Conservation (phyloP, 2,888 invertebrate genomes). For the Limnephilus auricula region DNA sequence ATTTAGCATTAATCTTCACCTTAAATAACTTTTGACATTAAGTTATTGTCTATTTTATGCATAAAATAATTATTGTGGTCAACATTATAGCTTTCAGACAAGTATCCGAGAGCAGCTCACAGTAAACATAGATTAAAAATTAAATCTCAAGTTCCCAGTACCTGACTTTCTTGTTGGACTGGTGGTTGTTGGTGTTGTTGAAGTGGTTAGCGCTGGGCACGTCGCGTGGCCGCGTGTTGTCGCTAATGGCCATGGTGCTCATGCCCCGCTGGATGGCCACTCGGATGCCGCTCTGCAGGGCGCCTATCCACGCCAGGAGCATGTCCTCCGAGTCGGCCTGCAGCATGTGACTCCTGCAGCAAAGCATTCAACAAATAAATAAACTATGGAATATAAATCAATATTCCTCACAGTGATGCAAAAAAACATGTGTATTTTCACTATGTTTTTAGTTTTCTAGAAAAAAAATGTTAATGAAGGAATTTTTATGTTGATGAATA, state of each 20-base stretch:
- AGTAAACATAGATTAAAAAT: neutral
- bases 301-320: constrained; percentile 91
- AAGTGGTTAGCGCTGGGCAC: constrained; percentile 67
- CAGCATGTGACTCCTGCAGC: constrained; percentile 92
- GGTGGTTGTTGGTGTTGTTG: constrained; percentile 52
- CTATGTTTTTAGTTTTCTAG: no score
- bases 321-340: constrained; percentile 98
- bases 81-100: neutral
- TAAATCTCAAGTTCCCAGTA: constrained; percentile 8
- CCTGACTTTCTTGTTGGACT: constrained; percentile 60
- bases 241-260: constrained; percentile 68
- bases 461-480: no score
- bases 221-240: constrained; percentile 65
- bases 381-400: constrained; percentile 32
- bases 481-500: no score
- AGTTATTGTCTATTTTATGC: no score
- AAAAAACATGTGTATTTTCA: no score
- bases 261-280: constrained; percentile 86
- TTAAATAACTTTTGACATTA: no score
- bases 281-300: constrained; percentile 92
- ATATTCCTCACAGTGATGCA: no score
- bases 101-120: no score
- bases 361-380: neutral
- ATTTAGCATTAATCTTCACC: no score
- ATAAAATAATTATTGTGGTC: no score